Evolutionary conservation across 2,113 vertebrate genomes (phyloP), one percentile per base, ranked within the genome.

Genomic region (Jaculus jaculus): DNA sequence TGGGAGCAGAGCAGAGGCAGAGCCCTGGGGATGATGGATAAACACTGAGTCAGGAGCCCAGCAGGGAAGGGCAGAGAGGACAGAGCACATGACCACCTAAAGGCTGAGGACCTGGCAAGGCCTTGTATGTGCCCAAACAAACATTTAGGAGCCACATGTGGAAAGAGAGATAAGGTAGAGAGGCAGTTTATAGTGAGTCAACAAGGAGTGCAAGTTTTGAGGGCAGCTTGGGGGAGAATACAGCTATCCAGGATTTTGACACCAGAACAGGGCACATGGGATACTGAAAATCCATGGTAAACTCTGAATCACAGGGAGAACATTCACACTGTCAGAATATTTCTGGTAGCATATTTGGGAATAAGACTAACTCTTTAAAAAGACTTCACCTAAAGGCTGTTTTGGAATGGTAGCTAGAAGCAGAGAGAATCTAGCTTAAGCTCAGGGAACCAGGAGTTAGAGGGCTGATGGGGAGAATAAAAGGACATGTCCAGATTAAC

Each of bases 11-110:
- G 89, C 90, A 71, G 12, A 73, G 84, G 87, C 86, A 66, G 91
- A 3, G 88, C 84, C 93, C 84, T 51, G 77, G 93, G 65, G 89
- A 94, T 75, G 17, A 2, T 32, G 85, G 93, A 79, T 71, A 89
- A 96, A 95, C 87, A 96, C 0, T 66, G 34, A 0, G 13, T 18
- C 13, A 30, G 60, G 39, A 54, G 39, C 28, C 42, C 66, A 9
- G 68, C 26, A 20, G 2, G 68, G 85, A 51, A 34, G 79, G 60
- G 51, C 7, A n/a, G 81, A 39, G 82, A 2, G 54, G 20, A 58
- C 5, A n/a, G 68, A 37, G 66, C 69, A 16, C 6, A 11, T 58
- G 23, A 11, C 30, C 37, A 63, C 54, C 66, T 7, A 12, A 77
- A 58, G 58, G 60, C 34, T 12, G 37, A 65, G 58, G 74, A 34